Evolutionary conservation across 1,140 invertebrate species (phyloP).

Genomic region (Drosophila novamexicana): DNA sequence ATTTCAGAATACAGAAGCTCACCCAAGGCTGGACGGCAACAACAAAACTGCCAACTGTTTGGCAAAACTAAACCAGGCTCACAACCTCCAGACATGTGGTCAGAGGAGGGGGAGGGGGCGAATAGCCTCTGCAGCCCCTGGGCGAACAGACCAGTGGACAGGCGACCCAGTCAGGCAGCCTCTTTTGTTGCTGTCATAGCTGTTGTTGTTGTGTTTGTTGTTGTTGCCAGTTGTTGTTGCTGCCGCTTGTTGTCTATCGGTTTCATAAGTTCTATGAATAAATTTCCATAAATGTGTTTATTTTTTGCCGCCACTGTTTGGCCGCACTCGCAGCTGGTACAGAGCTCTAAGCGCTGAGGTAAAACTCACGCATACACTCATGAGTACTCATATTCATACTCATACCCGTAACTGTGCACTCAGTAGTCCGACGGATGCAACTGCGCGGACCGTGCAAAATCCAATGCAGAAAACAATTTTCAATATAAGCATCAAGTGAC

Average conservation of each 20-base stretch:
- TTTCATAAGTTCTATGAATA: slow-evolving; percentile 84
- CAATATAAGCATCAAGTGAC: slow-evolving; percentile 83
- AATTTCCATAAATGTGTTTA: slow-evolving; percentile 83
- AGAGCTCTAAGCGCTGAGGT: slow-evolving; percentile 54
- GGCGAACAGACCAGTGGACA: slow-evolving; percentile 43
- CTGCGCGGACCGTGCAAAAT: slow-evolving; percentile 63
- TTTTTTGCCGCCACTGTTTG: slow-evolving; percentile 65
- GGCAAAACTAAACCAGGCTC: slow-evolving; percentile 79
- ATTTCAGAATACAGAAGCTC: slow-evolving; percentile 54
- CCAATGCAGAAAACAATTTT: slow-evolving; percentile 78
- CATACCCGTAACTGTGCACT: slow-evolving; percentile 19
- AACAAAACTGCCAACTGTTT: slow-evolving; percentile 63
- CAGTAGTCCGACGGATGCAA: slow-evolving; percentile 66
- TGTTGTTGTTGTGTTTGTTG: slow-evolving; percentile 21
- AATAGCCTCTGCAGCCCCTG: slow-evolving; percentile 20
- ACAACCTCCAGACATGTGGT: slow-evolving; percentile 65
- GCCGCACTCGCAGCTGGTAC: slow-evolving; percentile 65
- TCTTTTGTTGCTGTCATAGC: slow-evolving; percentile 53
- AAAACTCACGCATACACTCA: slow-evolving; percentile 33
- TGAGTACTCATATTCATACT: slow-evolving; percentile 24
- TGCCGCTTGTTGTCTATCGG: slow-evolving; percentile 78
- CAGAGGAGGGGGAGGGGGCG: slow-evolving; percentile 1
- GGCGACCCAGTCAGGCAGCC: slow-evolving; percentile 74
- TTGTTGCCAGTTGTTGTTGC: slow-evolving; percentile 52
- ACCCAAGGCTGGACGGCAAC: slow-evolving; percentile 52